phyloP scores from a whole-genome alignment of 2,113 vertebrate genomes.

The Neogale vison region DNA sequence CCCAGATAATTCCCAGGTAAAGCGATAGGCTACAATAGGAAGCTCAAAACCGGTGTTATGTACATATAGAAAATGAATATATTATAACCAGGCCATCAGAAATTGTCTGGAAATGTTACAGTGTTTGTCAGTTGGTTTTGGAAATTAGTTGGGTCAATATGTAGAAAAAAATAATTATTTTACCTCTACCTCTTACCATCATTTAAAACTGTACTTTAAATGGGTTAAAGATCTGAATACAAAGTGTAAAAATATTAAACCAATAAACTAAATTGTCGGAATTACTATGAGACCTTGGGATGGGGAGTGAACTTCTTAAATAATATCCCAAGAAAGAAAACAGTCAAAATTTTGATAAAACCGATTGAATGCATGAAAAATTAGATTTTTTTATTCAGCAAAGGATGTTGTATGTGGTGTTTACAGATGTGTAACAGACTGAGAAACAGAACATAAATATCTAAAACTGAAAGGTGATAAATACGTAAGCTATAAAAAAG shows the following conservation, averaged over 20 bases:
- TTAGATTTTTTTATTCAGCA: conserved; percentile 35
- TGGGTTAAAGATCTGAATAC: not conserved
- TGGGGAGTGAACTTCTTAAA: not conserved
- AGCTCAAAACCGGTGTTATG: not conserved
- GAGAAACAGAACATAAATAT: not conserved
- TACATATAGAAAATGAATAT: not conserved
- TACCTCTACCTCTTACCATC: not conserved
- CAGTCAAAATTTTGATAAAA: not conserved
- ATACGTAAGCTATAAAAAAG: not conserved
- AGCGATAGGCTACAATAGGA: not conserved
- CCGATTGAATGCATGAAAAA: not conserved
- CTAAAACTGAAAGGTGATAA: not conserved
- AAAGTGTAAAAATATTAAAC: not conserved
- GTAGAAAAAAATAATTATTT: not conserved
- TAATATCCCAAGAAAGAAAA: not conserved
- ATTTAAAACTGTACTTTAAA: not conserved
- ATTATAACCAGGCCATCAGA: not conserved
- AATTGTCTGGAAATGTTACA: not conserved
- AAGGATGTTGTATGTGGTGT: not conserved
- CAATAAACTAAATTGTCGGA: not conserved
- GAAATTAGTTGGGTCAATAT: not conserved
- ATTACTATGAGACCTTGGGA: not conserved
- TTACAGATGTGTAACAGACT: not conserved
- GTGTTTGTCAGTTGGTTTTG: not conserved
- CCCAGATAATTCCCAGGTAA: not conserved